phyloP scores from a whole-genome alignment of 2,888 invertebrate species.

The Drosophila rubida region DNA sequence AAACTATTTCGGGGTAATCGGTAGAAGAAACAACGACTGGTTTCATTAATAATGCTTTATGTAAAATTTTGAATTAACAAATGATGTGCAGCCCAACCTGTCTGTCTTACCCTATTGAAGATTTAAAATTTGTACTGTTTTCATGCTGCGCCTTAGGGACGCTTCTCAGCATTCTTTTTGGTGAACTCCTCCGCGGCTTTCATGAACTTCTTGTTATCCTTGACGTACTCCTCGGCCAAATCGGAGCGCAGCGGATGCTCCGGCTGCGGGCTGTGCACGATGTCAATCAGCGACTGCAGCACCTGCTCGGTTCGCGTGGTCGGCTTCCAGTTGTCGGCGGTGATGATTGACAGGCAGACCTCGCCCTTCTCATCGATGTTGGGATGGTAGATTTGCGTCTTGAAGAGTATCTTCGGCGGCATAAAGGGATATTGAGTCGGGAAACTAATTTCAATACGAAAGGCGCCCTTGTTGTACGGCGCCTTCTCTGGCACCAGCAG shows the following conservation, averaged over 20 bases:
- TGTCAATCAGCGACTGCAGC: slow-evolving; percentile 96
- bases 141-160: slow-evolving; percentile 89
- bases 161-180: slow-evolving; percentile 98
- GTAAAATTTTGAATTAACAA: slow-evolving; percentile 22
- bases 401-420: slow-evolving; percentile 99
- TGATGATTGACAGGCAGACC: slow-evolving; percentile 98
- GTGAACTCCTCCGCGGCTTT: slow-evolving; percentile 99
- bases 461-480: slow-evolving; percentile 99
- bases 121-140: neutral
- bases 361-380: slow-evolving; percentile 99
- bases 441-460: slow-evolving; percentile 98
- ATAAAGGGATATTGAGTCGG: slow-evolving; percentile 99
- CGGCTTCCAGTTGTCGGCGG: slow-evolving; percentile 99
- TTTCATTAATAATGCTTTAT: slow-evolving; percentile 12
- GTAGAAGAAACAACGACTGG: neutral
- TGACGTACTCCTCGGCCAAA: slow-evolving; percentile 97
- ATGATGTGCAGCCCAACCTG: slow-evolving; percentile 6
- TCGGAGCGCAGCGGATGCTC: slow-evolving; percentile 99
- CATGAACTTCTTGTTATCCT: slow-evolving; percentile 98
- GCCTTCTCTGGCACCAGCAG: slow-evolving; percentile 98
- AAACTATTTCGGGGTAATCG: too few species aligned
- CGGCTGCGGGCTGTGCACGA: slow-evolving; percentile 99
- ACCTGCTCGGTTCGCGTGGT: slow-evolving; percentile 99
- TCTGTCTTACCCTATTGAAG: neutral
- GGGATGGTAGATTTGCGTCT: slow-evolving; percentile 99